These are phyloP conservation scores for Brachyhypopomus gauderio DNA, from an alignment of 2,113 vertebrate species.

Conservation along the genomic window DNA sequence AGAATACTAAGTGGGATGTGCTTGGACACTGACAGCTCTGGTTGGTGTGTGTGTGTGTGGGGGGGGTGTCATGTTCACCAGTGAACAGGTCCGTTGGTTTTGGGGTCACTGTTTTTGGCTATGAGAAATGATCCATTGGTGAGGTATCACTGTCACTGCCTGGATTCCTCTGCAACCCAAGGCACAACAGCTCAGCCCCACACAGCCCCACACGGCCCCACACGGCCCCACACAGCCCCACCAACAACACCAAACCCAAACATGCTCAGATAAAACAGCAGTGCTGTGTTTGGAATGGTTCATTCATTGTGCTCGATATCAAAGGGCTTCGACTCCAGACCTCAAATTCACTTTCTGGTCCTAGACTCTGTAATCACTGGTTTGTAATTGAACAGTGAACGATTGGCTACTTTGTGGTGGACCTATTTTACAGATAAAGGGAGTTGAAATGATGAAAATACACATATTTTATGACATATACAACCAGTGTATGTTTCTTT, in stretches of 20 bases:
- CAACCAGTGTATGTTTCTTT: too few relatives aligned
- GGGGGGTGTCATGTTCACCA: neutral
- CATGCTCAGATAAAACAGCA: neutral
- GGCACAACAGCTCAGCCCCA: neutral
- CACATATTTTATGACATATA: too few relatives aligned
- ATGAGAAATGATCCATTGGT: slow-evolving; percentile 8
- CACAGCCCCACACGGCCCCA: neutral
- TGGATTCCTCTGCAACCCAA: neutral
- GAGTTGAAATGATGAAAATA: too few relatives aligned
- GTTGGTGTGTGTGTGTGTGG: slow-evolving; percentile 4
- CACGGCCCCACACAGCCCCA: too few relatives aligned
- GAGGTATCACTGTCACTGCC: neutral
- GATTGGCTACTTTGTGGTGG: too few relatives aligned
- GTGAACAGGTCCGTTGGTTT: neutral
- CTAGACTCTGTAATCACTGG: too few relatives aligned
- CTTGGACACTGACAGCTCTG: neutral
- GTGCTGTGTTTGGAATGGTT: too few relatives aligned
- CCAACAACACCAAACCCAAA: neutral
- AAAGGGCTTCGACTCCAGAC: too few relatives aligned
- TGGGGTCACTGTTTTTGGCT: neutral
- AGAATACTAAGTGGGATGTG: slow-evolving; percentile 8
- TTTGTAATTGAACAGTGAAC: too few relatives aligned
- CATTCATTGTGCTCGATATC: too few relatives aligned
- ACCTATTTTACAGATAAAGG: too few relatives aligned
- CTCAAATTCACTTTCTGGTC: too few relatives aligned